Evolutionary conservation across 2,888 invertebrate species (phyloP), one percentile per base, ranked within the genome.

Genomic region (Agrotis segetum): DNA sequence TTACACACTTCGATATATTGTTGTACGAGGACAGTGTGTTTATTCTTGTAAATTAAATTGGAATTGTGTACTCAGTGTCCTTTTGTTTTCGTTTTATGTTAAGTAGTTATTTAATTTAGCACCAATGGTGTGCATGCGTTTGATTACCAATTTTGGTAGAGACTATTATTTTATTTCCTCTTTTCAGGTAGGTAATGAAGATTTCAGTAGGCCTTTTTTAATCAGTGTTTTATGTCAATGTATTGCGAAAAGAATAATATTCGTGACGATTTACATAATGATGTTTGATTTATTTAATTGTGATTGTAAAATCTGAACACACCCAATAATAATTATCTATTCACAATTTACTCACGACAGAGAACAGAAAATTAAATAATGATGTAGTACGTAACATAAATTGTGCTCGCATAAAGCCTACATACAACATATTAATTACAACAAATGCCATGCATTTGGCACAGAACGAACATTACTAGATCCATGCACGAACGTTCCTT

Each of bases 401-500:
- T 49, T 46, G 13, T 29, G 50, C 19, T 21, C 34, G 11, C 47
- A 58, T 46, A 56, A 4, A 49, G 55, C 53, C 44, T 50, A 21
- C 34, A 56, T 13, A 69, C 58, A 65, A 58, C 40, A 65, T 19
- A 76, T 77, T 77, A 72, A 74, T 71, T 70, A 68, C 64, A 56
- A 52, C 67, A 56, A 73, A 63, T 21, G n/a, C 60, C 52, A 69
- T 65, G 59, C 5, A 71, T 67, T 71, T 68, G 75, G 71, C 67
- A 70, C 58, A 47, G 58, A 73, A 67, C 59, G 47, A 49, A 71
- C 58, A 81, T 77, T 77, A 73, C 72, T 21, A 68, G 55, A 66
- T 64, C 50, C 63, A 58, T 52, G 77, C 47, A 63, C 21, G 50
- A 24, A 21, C 34, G 46, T 64, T 64, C 63, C 56, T 69, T 79